Evolutionary conservation across 1,140 invertebrate genomes (phyloP).

Genomic region (Trachelipus rathkii): DNA sequence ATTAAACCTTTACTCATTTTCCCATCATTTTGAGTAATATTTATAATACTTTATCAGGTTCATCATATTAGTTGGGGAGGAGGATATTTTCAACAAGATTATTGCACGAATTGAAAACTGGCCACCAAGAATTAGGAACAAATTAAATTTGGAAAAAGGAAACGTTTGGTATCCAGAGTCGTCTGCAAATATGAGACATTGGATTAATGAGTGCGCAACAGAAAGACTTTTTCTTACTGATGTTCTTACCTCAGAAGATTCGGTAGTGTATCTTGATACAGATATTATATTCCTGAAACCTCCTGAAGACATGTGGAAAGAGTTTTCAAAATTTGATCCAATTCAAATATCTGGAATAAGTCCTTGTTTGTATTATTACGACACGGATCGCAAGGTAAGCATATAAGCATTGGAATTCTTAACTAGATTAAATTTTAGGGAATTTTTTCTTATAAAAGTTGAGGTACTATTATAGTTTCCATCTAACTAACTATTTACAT

Average conservation of each 20-base stretch:
- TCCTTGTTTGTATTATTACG: too few relatives aligned
- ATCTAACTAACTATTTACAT: too few relatives aligned
- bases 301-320: constrained; percentile 38
- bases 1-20: too few relatives aligned
- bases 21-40: too few relatives aligned
- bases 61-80: too few relatives aligned
- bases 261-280: constrained; percentile 40
- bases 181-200: constrained; percentile 24
- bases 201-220: constrained; percentile 39
- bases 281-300: constrained; percentile 37
- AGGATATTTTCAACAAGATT: too few relatives aligned
- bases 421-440: too few relatives aligned
- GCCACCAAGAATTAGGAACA: constrained; percentile 20
- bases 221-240: constrained; percentile 41
- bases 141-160: constrained; percentile 26
- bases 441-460: too few relatives aligned
- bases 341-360: constrained; percentile 36
- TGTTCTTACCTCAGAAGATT: constrained; percentile 39
- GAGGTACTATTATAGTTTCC: too few relatives aligned
- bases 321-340: constrained; percentile 31
- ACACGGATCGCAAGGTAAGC: not conserved
- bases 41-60: too few relatives aligned
- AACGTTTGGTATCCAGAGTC: constrained; percentile 39
- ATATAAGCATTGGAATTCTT: too few relatives aligned
- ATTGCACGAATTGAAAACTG: not conserved